phyloP scores from a whole-genome alignment of 1,140 invertebrate species.

The Drosophila prosaltans region DNA sequence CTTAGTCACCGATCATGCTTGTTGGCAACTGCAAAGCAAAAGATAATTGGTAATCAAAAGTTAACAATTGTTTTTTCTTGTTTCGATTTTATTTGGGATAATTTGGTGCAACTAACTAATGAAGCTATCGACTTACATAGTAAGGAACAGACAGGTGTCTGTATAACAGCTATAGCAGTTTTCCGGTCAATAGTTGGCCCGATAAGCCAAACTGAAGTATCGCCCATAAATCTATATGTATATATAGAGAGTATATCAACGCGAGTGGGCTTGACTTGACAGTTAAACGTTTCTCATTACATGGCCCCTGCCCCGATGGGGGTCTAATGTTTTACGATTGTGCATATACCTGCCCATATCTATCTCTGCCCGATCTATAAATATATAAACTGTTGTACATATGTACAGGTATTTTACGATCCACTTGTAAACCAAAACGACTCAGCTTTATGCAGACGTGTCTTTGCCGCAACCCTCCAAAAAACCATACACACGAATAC shows the following conservation, averaged over 20 bases:
- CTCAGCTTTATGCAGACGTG: conserved; percentile 39
- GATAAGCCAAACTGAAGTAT: conserved; percentile 45
- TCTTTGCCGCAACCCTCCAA: conserved; percentile 21
- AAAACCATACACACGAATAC: background rate
- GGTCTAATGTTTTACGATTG: conserved; percentile 27
- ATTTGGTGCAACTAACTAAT: conserved; percentile 3
- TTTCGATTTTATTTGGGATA: conserved; percentile 26
- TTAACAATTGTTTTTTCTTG: conserved; percentile 29
- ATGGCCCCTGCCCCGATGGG: conserved; percentile 17
- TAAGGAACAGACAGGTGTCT: conserved; percentile 4
- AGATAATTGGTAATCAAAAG: conserved; percentile 36
- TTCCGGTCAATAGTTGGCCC: conserved; percentile 12
- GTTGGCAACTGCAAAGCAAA: conserved; percentile 56
- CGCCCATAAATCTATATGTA: conserved; percentile 47
- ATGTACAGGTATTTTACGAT: conserved; percentile 28
- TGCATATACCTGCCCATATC: conserved; percentile 24
- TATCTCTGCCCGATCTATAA: background rate
- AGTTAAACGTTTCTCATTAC: conserved; percentile 35
- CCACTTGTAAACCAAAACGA: conserved; percentile 39
- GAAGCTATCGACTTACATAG: background rate
- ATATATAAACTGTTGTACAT: background rate
- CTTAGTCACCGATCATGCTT: conserved; percentile 36
- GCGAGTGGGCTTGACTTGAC: conserved; percentile 30
- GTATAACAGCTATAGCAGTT: conserved; percentile 53
- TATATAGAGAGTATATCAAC: background rate